A percentile compares a stretch with the other conserved stretches of the same genome.
Conservation (phyloP, 1,140 invertebrate genomes). For the Dreissena rostriformis region DNA sequence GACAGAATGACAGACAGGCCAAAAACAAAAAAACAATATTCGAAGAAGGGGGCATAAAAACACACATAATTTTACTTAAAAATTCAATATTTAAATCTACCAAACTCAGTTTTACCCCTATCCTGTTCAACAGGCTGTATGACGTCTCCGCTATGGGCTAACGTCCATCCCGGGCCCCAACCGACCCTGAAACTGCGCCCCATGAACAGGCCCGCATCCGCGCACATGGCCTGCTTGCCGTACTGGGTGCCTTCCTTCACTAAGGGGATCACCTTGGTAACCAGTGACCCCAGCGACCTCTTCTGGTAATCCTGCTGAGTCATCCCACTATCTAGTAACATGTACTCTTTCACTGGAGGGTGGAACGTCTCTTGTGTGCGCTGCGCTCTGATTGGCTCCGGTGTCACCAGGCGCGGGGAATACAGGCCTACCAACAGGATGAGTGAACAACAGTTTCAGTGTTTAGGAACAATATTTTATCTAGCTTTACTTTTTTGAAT, state of each 20-base stretch:
- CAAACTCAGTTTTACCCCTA: not conserved
- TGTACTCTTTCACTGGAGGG: slow-evolving; percentile 71
- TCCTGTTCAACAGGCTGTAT: slow-evolving; percentile 44
- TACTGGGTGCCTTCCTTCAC: slow-evolving; percentile 73
- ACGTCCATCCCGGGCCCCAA: slow-evolving; percentile 87
- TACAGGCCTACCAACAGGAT: slow-evolving; percentile 48
- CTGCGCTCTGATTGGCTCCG: slow-evolving; percentile 61
- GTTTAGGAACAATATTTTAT: too few relatives aligned
- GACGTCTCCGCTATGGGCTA: slow-evolving; percentile 81
- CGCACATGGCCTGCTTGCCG: slow-evolving; percentile 82
- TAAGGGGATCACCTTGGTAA: slow-evolving; percentile 66
- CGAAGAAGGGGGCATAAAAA: not conserved
- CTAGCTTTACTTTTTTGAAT: too few relatives aligned
- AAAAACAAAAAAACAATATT: not conserved
- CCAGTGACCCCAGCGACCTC: slow-evolving; percentile 68
- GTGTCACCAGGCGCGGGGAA: slow-evolving; percentile 62
- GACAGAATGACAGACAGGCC: not conserved
- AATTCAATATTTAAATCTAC: too few relatives aligned
- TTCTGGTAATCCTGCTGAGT: slow-evolving; percentile 65
- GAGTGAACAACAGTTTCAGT: too few relatives aligned
- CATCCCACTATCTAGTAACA: slow-evolving; percentile 75
- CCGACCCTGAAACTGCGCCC: slow-evolving; percentile 88
- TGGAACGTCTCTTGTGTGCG: slow-evolving; percentile 63
- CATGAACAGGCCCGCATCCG: slow-evolving; percentile 86
- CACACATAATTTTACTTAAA: too few relatives aligned